A percentile compares a stretch with the other conserved stretches of the same genome.
phyloP scores from a whole-genome alignment of 2,888 invertebrate genomes.

The Brachyopa scutellaris region DNA sequence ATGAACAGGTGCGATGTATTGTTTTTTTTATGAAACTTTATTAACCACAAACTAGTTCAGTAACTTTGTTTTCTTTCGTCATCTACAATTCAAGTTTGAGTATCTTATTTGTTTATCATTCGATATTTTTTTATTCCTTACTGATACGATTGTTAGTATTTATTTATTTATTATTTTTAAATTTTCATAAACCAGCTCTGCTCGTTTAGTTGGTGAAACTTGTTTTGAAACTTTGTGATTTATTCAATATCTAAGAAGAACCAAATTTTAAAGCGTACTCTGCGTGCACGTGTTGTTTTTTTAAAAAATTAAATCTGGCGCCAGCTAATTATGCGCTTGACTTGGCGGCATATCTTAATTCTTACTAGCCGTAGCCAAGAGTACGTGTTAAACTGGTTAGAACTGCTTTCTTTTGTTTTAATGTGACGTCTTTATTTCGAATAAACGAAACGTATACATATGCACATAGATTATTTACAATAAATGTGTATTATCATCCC shows the following conservation, averaged over 20 bases:
- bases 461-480: not conserved
- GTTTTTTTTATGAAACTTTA: no score
- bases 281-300: constrained; percentile 29
- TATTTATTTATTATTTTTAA: no score
- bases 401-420: constrained; percentile 21
- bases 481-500: not conserved
- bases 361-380: no score
- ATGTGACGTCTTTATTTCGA: constrained; percentile 15
- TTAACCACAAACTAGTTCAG: no score
- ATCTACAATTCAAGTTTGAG: constrained; percentile 16
- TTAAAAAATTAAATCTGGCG: constrained; percentile 19
- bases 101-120: constrained; percentile 6
- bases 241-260: not conserved
- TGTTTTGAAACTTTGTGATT: not conserved
- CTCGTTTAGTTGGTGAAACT: no score
- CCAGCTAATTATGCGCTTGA: constrained; percentile 48
- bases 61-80: not conserved
- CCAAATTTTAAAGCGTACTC: not conserved
- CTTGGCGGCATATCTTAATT: constrained; percentile 12
- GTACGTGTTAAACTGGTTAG: constrained; percentile 31
- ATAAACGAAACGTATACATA: constrained; percentile 3
- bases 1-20: no score
- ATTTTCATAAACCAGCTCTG: constrained; percentile 3
- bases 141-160: not conserved
- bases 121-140: constrained; percentile 3